Percentiles rank a stretch among this genome's conserved stretches.
These are phyloP conservation scores for Anguilla obscura DNA, from an alignment of 2,797 vertebrate genomes.

Conservation along the genomic window DNA sequence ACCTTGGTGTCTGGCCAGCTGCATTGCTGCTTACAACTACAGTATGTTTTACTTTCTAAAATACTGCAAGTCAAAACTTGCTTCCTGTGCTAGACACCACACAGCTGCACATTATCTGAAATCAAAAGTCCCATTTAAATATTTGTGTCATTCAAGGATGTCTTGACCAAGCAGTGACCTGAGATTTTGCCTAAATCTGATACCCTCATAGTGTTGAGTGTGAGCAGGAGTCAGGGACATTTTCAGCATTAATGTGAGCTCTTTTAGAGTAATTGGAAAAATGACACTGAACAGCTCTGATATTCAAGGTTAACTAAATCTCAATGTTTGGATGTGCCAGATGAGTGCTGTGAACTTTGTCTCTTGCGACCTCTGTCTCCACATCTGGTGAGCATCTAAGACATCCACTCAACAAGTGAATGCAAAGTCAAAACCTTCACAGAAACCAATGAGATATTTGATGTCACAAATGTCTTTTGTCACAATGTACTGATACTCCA, in stretches of 20 bases:
- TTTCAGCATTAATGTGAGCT: not conserved
- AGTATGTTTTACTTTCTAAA: not conserved
- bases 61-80: not conserved
- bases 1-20: not conserved
- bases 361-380: not conserved
- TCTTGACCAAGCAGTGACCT: not conserved
- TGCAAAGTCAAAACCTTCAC: not conserved
- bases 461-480: not conserved
- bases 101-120: conserved; percentile 11
- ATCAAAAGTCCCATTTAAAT: not conserved
- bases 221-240: not conserved
- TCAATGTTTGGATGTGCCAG: conserved; percentile 9
- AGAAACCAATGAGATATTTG: not conserved
- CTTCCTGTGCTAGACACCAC: conserved; percentile 12
- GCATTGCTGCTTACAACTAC: not conserved
- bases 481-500: not conserved
- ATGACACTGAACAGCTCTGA: conserved; percentile 17
- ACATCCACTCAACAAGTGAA: conserved; percentile 4
- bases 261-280: conserved; percentile 8
- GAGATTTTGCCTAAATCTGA: not conserved
- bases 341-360: conserved; percentile 7
- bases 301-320: conserved; percentile 20
- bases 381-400: conserved; percentile 13
- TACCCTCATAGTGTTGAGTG: not conserved
- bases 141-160: not conserved